phyloP scores from a whole-genome alignment of 2,888 invertebrate species.

The Melipona bicolor region DNA sequence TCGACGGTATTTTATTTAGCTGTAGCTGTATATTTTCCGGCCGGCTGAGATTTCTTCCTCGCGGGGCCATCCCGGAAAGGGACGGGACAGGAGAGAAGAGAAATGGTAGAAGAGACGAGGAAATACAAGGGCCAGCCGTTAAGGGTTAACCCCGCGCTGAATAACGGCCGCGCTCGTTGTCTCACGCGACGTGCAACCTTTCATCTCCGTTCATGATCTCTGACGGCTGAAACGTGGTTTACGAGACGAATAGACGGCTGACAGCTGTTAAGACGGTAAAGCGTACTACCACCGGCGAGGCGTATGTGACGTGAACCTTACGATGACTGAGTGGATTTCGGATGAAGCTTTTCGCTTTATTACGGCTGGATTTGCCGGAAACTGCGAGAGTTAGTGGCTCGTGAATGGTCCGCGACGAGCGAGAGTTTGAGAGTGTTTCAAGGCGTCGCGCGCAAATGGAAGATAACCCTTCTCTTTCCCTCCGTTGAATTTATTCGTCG shows the following conservation, averaged over 20 bases:
- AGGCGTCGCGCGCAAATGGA: no score
- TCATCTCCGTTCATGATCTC: constrained; percentile 27
- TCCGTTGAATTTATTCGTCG: no score
- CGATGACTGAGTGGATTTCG: background rate
- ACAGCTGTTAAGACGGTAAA: background rate
- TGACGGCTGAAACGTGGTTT: constrained; percentile 22
- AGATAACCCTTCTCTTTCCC: no score
- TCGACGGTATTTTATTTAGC: constrained; percentile 65
- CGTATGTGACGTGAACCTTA: background rate
- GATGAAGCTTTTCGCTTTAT: background rate
- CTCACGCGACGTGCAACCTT: background rate
- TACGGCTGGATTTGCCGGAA: background rate
- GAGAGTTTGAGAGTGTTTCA: background rate
- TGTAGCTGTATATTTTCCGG: constrained; percentile 54
- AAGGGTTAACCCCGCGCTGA: constrained; percentile 46
- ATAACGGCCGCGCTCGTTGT: constrained; percentile 15
- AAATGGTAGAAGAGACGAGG: background rate
- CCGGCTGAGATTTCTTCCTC: constrained; percentile 59
- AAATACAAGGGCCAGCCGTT: constrained; percentile 33
- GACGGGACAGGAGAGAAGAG: constrained; percentile 17
- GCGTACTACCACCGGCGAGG: background rate
- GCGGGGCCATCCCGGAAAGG: constrained; percentile 43
- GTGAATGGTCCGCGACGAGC: background rate
- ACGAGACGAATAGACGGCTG: constrained; percentile 7
- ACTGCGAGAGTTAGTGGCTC: background rate